Evolutionary conservation across 2,113 vertebrate species (phyloP).

Genomic region (Nicator chloris): DNA sequence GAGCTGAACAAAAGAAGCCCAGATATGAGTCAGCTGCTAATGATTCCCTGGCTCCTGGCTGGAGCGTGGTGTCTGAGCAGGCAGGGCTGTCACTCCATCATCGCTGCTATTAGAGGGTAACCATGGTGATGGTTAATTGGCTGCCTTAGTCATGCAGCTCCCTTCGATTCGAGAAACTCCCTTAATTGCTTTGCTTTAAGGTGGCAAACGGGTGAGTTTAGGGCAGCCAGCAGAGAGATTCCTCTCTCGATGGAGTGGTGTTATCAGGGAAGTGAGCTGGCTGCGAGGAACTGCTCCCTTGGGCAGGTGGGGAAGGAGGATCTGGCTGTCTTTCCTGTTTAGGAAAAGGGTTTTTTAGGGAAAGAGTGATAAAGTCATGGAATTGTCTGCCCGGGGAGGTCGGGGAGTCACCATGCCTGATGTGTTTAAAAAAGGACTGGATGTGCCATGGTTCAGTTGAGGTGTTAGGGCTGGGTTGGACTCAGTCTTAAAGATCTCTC

Average conservation of each 20-base stretch:
- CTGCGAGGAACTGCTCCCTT: not conserved
- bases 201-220: not conserved
- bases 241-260: not conserved
- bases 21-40: constrained; percentile 43
- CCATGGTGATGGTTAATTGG: constrained; percentile 53
- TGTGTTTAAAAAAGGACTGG: too few relatives aligned
- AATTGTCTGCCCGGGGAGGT: too few relatives aligned
- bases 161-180: not conserved
- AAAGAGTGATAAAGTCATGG: too few relatives aligned
- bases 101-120: constrained; percentile 2
- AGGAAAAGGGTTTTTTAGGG: too few relatives aligned
- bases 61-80: not conserved
- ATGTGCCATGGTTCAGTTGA: too few relatives aligned
- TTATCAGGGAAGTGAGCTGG: not conserved
- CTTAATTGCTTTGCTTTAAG: constrained; percentile 30
- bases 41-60: constrained; percentile 29
- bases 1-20: constrained; percentile 17
- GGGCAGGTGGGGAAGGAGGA: not conserved
- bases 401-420: too few relatives aligned
- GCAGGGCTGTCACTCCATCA: constrained; percentile 26
- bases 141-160: constrained; percentile 8
- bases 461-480: too few relatives aligned
- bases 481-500: too few relatives aligned
- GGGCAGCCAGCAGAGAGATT: not conserved
- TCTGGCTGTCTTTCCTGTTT: too few relatives aligned